Evolutionary conservation across 2,797 vertebrate species (phyloP), one percentile per base, ranked within the genome.

Genomic region (Fratercula arctica): DNA sequence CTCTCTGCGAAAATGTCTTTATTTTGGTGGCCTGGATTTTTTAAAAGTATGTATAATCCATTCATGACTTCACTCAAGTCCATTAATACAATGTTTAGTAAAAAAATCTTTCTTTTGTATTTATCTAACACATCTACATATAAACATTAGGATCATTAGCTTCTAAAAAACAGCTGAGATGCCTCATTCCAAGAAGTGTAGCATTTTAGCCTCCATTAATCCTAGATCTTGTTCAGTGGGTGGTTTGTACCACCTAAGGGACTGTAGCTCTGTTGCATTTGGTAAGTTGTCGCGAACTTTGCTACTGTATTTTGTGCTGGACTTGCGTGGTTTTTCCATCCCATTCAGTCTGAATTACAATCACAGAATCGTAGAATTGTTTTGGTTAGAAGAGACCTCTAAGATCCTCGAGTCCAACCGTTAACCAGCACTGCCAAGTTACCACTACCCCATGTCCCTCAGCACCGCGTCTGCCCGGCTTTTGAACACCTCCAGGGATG

Each of bases 191-290:
- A 3, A 45, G 29, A 56, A 89, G 41, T 39, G 18, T 7, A 50
- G 63, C 33, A 19, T 64, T 92, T 87, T 89, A 90, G 90, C 85
- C 63, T 93, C 67, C 83, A 53, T 89, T 87, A 90, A 90, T 96
- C 70, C 85, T 68, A 50, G 77, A 53, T 80, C 63, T 73, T 89
- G 67, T 70, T 89, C 80, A 85, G 59, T 48, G 77, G 64, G 43
- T 94, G 80, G 87, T 88, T 91, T 88, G 76, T 84, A 64, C 53
- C 43, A 13, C 3, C 43, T 28, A 39, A 85, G 39, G 33, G 45
- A 51, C 68, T 41, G 37, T 33, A 76, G 80, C 63, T 89, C 21
- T 29, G 67, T 63, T 74, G 37, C 57, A 23, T 21, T 89, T 80
- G 28, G 7, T 56, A 84, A 86, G 48, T 85, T 90, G 74, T 60